phyloP scores from a whole-genome alignment of 2,113 vertebrate species.

The Tor tambroides region DNA sequence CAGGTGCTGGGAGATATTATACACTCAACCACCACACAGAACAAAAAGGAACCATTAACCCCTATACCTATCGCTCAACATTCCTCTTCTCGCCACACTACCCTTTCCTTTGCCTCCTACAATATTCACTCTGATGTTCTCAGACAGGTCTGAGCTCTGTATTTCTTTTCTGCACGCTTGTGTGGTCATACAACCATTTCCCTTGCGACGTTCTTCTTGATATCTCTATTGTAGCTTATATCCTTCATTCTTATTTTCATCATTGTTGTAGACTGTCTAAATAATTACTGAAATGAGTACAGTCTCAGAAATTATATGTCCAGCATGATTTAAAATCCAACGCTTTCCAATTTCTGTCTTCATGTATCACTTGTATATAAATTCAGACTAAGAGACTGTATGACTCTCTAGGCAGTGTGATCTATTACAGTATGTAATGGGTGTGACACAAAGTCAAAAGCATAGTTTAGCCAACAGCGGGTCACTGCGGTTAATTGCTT shows the following conservation, averaged over 20 bases:
- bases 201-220: neutral
- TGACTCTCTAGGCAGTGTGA: constrained; percentile 26
- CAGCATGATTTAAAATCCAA: constrained; percentile 36
- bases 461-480: constrained; percentile 52
- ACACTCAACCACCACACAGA: neutral
- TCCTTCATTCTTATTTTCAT: no score
- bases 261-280: no score
- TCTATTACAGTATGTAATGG: constrained; percentile 46
- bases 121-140: neutral
- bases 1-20: neutral
- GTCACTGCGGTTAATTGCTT: constrained; percentile 59
- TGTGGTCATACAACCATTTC: neutral
- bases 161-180: constrained; percentile 3
- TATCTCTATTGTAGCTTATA: neutral
- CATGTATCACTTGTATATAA: constrained; percentile 33
- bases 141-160: neutral
- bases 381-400: neutral
- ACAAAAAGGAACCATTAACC: neutral
- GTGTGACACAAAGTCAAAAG: constrained; percentile 51
- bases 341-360: constrained; percentile 34
- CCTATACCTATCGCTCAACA: neutral
- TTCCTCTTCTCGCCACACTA: neutral
- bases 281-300: constrained; percentile 17
- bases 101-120: neutral
- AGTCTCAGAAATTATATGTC: constrained; percentile 4